Conservation (phyloP, 2,797 vertebrate species). For the Coracias cyanogaster region DNA sequence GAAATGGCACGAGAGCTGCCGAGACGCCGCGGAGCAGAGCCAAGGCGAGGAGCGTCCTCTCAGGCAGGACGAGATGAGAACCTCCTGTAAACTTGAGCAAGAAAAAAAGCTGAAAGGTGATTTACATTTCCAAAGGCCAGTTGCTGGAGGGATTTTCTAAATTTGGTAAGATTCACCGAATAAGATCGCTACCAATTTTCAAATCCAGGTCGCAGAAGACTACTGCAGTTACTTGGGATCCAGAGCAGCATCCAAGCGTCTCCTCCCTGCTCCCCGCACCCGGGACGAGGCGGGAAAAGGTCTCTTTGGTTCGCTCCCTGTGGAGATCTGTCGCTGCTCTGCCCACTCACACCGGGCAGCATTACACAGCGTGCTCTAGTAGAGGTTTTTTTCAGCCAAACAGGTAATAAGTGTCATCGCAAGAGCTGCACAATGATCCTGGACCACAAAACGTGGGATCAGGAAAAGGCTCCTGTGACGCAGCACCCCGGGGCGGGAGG, state of each 20-base stretch:
- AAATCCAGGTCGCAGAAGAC: background rate
- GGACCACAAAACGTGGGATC: background rate
- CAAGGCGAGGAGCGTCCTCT: background rate
- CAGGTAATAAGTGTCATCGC: background rate
- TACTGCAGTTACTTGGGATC: background rate
- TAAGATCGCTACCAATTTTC: background rate
- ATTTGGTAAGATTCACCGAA: background rate
- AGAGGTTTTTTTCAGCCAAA: background rate
- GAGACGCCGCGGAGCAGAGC: background rate
- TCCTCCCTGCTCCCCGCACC: background rate
- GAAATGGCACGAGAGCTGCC: constrained; percentile 54
- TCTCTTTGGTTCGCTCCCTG: background rate
- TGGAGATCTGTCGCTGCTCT: background rate
- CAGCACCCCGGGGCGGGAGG: background rate
- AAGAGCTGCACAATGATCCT: background rate
- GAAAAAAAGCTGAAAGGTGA: constrained; percentile 27
- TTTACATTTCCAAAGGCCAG: background rate
- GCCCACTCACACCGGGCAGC: rapidly evolving
- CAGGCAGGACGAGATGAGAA: background rate
- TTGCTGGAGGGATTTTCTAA: background rate
- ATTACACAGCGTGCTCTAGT: background rate
- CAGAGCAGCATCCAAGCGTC: background rate
- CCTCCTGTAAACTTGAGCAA: background rate
- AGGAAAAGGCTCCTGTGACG: background rate
- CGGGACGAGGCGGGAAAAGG: background rate